Percentiles rank a stretch among this genome's conserved stretches.
Conservation (phyloP, 1,140 invertebrate genomes). For the Pseudomyrmex flavicornis region DNA sequence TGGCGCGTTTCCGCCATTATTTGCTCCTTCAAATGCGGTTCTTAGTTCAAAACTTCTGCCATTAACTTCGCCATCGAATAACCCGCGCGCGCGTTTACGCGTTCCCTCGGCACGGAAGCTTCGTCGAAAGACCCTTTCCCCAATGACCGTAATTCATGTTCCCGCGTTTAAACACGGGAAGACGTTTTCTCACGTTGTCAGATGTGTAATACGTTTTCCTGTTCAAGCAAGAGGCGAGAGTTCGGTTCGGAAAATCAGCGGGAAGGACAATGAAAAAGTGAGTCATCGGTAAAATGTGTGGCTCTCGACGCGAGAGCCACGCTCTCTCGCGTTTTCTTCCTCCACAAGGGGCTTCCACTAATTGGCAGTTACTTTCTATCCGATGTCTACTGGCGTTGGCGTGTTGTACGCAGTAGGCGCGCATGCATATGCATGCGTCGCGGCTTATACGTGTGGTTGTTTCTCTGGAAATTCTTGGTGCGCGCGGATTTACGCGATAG, state of each 20-base stretch:
- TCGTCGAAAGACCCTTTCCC: not conserved
- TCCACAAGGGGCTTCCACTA: constrained; percentile 48
- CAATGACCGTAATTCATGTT: constrained; percentile 5
- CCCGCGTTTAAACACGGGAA: not conserved
- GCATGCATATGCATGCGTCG: constrained; percentile 70
- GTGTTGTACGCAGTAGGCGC: constrained; percentile 63
- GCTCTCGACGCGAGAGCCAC: constrained; percentile 1
- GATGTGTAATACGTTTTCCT: constrained; percentile 51
- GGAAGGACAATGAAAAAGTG: constrained; percentile 56
- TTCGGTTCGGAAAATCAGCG: constrained; percentile 22
- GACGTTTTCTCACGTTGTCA: constrained; percentile 36
- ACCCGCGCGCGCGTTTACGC: too few species aligned
- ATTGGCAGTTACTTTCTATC: constrained; percentile 75
- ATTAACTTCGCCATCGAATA: not conserved
- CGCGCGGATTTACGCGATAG: constrained; percentile 72
- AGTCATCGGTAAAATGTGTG: constrained; percentile 57
- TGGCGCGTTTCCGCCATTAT: too few species aligned
- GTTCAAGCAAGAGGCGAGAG: not conserved
- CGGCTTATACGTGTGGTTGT: constrained; percentile 28
- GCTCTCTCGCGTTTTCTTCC: constrained; percentile 57
- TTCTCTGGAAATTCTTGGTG: constrained; percentile 70
- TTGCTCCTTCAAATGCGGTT: not conserved
- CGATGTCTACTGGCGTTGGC: constrained; percentile 65
- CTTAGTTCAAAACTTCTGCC: constrained; percentile 42
- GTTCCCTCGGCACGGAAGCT: too few species aligned